Conservation (phyloP, 2,888 invertebrate genomes). For the Blera fallax region DNA sequence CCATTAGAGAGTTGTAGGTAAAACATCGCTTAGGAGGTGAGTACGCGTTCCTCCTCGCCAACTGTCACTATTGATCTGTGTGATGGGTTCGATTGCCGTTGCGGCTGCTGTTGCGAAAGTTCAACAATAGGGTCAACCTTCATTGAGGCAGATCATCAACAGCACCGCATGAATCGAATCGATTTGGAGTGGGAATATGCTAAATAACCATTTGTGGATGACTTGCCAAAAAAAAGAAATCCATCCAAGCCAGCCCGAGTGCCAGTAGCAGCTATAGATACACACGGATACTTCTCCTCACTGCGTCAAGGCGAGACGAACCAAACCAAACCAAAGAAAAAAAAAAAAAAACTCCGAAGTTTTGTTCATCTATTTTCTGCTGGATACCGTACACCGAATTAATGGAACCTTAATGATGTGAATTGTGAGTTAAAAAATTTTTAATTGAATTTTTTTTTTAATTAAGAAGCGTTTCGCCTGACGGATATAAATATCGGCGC, state of each 20-base stretch:
- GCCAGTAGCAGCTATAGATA: constrained; percentile 26
- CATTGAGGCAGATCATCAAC: constrained; percentile 48
- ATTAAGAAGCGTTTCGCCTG: constrained; percentile 24
- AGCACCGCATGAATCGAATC: constrained; percentile 58
- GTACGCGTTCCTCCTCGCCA: constrained; percentile 46
- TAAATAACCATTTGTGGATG: constrained; percentile 75
- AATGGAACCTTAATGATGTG: constrained; percentile 64
- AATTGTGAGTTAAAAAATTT: constrained; percentile 23
- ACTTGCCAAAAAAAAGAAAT: constrained; percentile 63
- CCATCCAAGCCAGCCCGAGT: neutral
- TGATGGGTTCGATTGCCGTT: constrained; percentile 55
- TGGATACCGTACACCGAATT: constrained; percentile 22
- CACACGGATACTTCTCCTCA: neutral
- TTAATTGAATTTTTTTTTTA: constrained; percentile 35
- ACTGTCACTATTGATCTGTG: constrained; percentile 64
- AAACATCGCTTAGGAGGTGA: constrained; percentile 48
- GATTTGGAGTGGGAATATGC: constrained; percentile 65
- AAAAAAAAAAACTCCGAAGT: neutral
- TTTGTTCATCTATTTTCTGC: constrained; percentile 22
- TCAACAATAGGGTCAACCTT: constrained; percentile 64
- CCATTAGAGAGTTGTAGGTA: constrained; percentile 49
- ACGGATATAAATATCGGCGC: constrained; percentile 7
- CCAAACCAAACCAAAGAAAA: neutral
- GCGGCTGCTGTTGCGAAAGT: constrained; percentile 62
- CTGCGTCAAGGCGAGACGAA: neutral